Conservation (phyloP, 2,888 invertebrate species). For the Eupithecia centaureata region DNA sequence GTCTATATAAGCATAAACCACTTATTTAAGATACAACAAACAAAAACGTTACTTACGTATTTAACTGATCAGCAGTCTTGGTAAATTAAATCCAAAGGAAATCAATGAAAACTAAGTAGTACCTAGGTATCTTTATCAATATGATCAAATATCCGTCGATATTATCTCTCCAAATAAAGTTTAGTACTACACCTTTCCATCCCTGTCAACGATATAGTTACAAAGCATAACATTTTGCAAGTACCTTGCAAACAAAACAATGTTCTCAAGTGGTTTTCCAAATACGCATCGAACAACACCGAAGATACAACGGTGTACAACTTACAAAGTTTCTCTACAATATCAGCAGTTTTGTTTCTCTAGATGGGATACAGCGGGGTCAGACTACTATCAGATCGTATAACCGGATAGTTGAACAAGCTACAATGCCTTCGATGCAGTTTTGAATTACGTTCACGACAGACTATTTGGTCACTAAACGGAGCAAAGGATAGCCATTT, state of each 20-base stretch:
- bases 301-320: constrained; percentile 23
- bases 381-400: constrained; percentile 66
- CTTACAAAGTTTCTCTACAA: constrained; percentile 40
- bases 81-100: background rate
- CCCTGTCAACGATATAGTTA: background rate
- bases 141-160: background rate
- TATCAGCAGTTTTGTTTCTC: constrained; percentile 51
- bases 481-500: constrained; percentile 37
- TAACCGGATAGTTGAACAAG: constrained; percentile 56
- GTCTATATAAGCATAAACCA: background rate
- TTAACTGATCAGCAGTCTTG: background rate
- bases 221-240: constrained; percentile 9
- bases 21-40: background rate
- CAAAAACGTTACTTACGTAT: background rate
- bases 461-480: constrained; percentile 31
- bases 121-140: background rate
- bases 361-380: constrained; percentile 60
- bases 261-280: constrained; percentile 24
- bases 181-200: background rate
- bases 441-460: constrained; percentile 53
- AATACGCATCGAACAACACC: constrained; percentile 24
- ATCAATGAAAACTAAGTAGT: background rate
- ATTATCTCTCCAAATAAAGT: background rate
- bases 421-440: constrained; percentile 52
- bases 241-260: constrained; percentile 9